Percentiles rank a stretch among this genome's conserved stretches.
phyloP scores from a whole-genome alignment of 1,140 invertebrate genomes.

The Phymastichus coffea region DNA sequence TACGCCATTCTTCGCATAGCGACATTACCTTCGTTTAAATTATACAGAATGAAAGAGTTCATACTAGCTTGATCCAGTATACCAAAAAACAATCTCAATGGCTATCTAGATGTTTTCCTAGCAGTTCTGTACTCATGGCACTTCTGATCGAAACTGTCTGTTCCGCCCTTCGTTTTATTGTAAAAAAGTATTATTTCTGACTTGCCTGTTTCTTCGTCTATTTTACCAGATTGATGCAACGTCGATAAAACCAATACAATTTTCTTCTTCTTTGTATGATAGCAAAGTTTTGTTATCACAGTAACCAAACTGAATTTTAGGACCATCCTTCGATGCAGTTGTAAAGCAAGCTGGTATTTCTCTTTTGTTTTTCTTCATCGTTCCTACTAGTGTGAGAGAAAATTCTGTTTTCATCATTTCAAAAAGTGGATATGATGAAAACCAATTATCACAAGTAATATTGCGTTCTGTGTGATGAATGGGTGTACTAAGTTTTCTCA shows the following conservation, averaged over 20 bases:
- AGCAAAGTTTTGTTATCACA: slow-evolving; percentile 40
- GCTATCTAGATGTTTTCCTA: slow-evolving; percentile 37
- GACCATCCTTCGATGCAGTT: neutral
- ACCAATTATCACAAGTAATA: slow-evolving; percentile 49
- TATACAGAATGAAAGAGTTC: slow-evolving; percentile 29
- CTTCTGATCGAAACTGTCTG: slow-evolving; percentile 45
- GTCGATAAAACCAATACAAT: slow-evolving; percentile 46
- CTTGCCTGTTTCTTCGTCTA: slow-evolving; percentile 41
- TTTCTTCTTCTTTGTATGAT: slow-evolving; percentile 43
- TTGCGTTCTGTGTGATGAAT: slow-evolving; percentile 41
- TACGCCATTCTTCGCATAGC: no score
- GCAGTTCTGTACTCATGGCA: slow-evolving; percentile 31
- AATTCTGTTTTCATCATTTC: slow-evolving; percentile 36
- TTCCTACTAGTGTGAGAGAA: slow-evolving; percentile 49
- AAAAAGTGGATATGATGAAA: slow-evolving; percentile 44
- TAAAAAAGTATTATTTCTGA: no score
- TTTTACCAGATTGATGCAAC: slow-evolving; percentile 31
- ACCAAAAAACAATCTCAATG: slow-evolving; percentile 31
- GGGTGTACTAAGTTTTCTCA: slow-evolving; percentile 34
- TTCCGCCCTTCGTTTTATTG: no score
- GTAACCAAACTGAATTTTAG: slow-evolving; percentile 35
- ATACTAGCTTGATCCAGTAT: slow-evolving; percentile 33
- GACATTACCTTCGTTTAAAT: no score
- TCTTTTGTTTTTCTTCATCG: slow-evolving; percentile 53
- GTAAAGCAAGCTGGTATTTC: slow-evolving; percentile 43